Percentiles rank a stretch among this genome's conserved stretches.
Conservation (phyloP, 2,888 invertebrate genomes). For the Agapostemon virescens region DNA sequence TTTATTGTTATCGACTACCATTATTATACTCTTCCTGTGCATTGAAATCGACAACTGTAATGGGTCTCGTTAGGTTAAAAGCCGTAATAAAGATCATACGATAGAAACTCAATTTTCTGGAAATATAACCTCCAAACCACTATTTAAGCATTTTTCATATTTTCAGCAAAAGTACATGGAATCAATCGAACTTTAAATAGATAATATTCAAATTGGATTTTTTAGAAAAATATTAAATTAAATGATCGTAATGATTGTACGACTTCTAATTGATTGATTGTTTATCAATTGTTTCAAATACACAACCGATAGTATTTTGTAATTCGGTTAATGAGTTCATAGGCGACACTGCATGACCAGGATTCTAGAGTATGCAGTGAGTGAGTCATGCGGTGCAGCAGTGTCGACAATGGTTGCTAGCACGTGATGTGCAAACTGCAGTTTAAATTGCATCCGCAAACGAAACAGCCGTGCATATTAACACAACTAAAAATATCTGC, state of each 20-base stretch:
- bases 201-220: not conserved
- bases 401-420: conserved; percentile 6
- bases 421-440: not conserved
- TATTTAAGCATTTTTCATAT: not conserved
- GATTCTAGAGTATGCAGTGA: not conserved
- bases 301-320: not conserved
- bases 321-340: not conserved
- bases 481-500: not conserved
- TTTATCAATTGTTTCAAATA: not conserved
- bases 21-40: not conserved
- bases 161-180: too few species aligned
- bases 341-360: not conserved
- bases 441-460: not conserved
- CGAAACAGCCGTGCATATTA: not conserved
- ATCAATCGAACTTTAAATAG: not conserved
- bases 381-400: conserved; percentile 20
- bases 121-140: not conserved
- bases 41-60: not conserved
- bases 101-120: not conserved
- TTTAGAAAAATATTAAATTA: not conserved
- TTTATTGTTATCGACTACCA: not conserved
- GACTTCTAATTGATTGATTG: not conserved
- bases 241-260: not conserved
- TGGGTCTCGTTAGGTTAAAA: not conserved
- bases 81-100: not conserved